Conservation (phyloP, 2,888 invertebrate genomes). For the Acrobasis repandana region DNA sequence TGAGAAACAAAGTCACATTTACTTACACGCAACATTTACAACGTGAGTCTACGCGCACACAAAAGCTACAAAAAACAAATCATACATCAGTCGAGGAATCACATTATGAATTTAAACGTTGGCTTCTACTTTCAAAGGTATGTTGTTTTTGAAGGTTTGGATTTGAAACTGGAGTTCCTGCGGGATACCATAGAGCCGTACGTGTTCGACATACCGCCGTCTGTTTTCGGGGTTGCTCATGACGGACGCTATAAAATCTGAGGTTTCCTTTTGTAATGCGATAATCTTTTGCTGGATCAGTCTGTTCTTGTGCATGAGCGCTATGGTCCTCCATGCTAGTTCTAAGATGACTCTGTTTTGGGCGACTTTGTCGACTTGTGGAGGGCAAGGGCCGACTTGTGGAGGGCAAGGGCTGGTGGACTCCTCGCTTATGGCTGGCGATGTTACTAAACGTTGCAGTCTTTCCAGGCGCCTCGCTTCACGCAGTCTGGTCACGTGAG, state of each 20-base stretch:
- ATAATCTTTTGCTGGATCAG: constrained; percentile 84
- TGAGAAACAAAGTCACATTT: constrained; percentile 18
- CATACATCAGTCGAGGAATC: constrained; percentile 23
- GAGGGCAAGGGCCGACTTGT: constrained; percentile 39
- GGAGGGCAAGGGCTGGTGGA: constrained; percentile 37
- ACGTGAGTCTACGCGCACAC: constrained; percentile 10
- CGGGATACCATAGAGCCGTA: constrained; percentile 47
- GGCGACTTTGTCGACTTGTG: constrained; percentile 49
- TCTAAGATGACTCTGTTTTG: constrained; percentile 81
- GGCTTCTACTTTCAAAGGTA: constrained; percentile 51
- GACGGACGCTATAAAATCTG: constrained; percentile 83
- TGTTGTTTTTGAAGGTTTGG: constrained; percentile 37
- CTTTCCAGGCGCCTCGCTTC: constrained; percentile 67
- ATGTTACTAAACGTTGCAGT: constrained; percentile 48
- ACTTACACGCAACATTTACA: constrained; percentile 1
- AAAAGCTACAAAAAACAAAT: constrained; percentile 9
- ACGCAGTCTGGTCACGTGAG: constrained; percentile 58
- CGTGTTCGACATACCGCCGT: constrained; percentile 57
- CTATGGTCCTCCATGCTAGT: constrained; percentile 85
- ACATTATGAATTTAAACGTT: constrained; percentile 34
- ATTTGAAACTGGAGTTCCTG: constrained; percentile 38
- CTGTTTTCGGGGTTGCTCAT: constrained; percentile 79
- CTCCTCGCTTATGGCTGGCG: constrained; percentile 45
- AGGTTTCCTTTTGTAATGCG: constrained; percentile 84
- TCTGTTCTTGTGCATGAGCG: constrained; percentile 84